A percentile compares a stretch with the other conserved stretches of the same genome.
Conservation (phyloP, 1,140 invertebrate genomes). For the Lordiphosa clarofinis region DNA sequence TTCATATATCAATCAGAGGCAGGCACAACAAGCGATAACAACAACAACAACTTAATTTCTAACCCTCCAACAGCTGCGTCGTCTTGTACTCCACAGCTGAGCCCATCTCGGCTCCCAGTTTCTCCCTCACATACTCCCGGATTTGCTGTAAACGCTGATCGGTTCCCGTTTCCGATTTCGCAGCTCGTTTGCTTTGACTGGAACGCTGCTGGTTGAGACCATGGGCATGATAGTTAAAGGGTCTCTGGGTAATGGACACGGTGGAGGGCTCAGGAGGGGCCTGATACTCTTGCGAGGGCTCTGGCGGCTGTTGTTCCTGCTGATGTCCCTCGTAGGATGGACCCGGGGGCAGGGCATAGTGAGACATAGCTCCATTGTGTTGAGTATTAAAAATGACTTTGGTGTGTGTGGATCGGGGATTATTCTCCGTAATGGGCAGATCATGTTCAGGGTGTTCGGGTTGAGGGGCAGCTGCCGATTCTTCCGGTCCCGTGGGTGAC, state of each 20-base stretch:
- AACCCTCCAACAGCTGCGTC: conserved; percentile 66
- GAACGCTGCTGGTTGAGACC: conserved; percentile 31
- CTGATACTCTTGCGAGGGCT: conserved; percentile 24
- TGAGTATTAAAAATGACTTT: conserved; percentile 70
- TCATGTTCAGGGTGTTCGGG: conserved; percentile 26
- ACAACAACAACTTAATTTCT: conserved; percentile 6
- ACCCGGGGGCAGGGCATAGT: conserved; percentile 1
- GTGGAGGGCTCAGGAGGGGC: conserved; percentile 8
- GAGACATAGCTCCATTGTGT: conserved; percentile 20
- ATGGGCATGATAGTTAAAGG: conserved; percentile 76
- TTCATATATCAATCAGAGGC: conserved; percentile 16
- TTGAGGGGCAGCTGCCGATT: conserved; percentile 13
- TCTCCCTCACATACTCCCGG: conserved; percentile 67
- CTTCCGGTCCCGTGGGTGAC: conserved; percentile 23
- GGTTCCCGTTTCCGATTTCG: conserved; percentile 16
- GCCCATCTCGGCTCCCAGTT: conserved; percentile 70
- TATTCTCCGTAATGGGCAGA: conserved; percentile 68
- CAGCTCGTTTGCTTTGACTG: conserved; percentile 47
- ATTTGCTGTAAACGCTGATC: conserved; percentile 64
- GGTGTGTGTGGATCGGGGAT: conserved; percentile 71
- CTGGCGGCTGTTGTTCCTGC: conserved; percentile 17
- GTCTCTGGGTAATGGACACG: conserved; percentile 49
- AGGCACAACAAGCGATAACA: conserved; percentile 16
- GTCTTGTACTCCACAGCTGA: conserved; percentile 73
- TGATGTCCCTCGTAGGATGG: conserved; percentile 12